Conservation (phyloP, 2,888 invertebrate genomes). For the Lithophane ornitopus region DNA sequence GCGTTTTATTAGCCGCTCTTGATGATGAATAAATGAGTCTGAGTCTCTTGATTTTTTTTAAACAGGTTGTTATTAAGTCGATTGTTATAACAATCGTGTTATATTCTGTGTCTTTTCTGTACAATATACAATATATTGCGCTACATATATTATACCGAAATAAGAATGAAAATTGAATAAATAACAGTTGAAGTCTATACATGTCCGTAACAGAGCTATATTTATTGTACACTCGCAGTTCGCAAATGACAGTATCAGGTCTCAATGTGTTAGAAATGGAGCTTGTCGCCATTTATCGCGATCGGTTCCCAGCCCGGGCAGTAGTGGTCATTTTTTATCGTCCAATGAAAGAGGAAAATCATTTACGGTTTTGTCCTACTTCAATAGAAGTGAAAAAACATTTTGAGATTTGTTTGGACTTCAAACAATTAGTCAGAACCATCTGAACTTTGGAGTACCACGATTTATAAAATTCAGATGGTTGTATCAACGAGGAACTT, state of each 20-base stretch:
- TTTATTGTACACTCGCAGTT: constrained; percentile 37
- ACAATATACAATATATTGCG: too few species aligned
- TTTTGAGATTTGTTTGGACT: constrained; percentile 6
- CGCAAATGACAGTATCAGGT: constrained; percentile 54
- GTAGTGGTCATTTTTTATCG: constrained; percentile 38
- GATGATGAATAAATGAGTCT: background rate
- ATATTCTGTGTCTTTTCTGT: too few species aligned
- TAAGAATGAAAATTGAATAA: constrained; percentile 7
- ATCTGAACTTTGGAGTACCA: background rate
- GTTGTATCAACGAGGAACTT: background rate
- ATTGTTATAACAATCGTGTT: background rate
- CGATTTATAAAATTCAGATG: background rate
- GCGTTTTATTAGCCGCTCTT: too few species aligned
- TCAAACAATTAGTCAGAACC: background rate
- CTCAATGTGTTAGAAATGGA: constrained; percentile 53
- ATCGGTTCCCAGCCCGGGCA: constrained; percentile 31
- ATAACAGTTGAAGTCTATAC: constrained; percentile 5
- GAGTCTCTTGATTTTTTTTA: background rate
- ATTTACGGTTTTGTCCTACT: constrained; percentile 24
- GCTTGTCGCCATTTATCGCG: constrained; percentile 50
- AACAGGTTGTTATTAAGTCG: background rate
- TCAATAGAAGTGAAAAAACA: background rate
- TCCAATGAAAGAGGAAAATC: constrained; percentile 30
- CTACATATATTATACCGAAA: background rate
- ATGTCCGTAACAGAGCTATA: constrained; percentile 17